Conservation (phyloP, 2,888 invertebrate species). For the Julus scanicus region DNA sequence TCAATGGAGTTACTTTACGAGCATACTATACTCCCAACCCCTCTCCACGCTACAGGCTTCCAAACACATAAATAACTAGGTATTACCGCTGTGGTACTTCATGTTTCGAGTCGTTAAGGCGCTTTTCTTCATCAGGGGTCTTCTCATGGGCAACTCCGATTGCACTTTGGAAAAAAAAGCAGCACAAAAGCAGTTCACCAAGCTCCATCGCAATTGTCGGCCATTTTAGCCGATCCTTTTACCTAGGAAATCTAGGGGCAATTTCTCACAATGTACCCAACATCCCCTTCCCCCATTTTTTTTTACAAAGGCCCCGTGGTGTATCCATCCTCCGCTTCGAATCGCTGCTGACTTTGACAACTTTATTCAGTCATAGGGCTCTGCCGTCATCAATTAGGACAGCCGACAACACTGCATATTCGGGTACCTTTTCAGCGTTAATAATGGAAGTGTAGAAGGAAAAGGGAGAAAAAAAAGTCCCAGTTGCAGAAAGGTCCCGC, state of each 20-base stretch:
- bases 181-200: not conserved
- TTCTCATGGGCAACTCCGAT: not conserved
- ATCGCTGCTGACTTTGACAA: constrained; percentile 48
- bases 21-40: not conserved
- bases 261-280: not conserved
- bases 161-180: not conserved
- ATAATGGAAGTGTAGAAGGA: constrained; percentile 24
- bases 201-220: not conserved
- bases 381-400: constrained; percentile 42
- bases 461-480: not conserved
- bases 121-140: not conserved
- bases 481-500: constrained; percentile 1
- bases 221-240: not conserved
- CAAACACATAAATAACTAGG: constrained; percentile 15
- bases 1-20: not conserved
- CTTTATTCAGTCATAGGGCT: constrained; percentile 46
- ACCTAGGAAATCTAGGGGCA: constrained; percentile 21
- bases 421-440: not conserved
- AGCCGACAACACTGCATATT: constrained; percentile 41
- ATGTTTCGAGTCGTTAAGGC: constrained; percentile 15
- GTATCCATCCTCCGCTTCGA: constrained; percentile 25
- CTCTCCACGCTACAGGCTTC: not conserved
- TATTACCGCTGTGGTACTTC: constrained; percentile 6
- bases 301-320: not conserved
- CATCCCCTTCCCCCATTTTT: not conserved